phyloP scores from a whole-genome alignment of 2,113 vertebrate genomes.

The Apodemus sylvaticus region DNA sequence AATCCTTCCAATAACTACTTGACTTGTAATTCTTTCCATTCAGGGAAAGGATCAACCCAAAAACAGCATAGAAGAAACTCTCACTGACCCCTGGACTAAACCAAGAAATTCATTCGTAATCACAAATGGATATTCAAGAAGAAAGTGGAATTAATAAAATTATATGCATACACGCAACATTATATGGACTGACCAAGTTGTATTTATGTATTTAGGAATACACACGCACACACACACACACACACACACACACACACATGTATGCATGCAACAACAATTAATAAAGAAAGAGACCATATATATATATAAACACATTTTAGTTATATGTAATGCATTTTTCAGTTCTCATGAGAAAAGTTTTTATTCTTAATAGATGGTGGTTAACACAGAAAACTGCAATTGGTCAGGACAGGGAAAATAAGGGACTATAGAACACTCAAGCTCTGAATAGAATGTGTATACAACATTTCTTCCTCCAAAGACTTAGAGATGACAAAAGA shows the following conservation, averaged over 20 bases:
- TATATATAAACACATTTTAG: background rate
- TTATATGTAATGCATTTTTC: no score
- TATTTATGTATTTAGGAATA: no score
- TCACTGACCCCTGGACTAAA: background rate
- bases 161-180: background rate
- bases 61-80: background rate
- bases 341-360: background rate
- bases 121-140: background rate
- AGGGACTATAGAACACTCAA: background rate
- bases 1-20: background rate
- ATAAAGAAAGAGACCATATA: background rate
- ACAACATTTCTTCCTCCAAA: background rate
- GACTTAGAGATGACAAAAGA: background rate
- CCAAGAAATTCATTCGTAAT: background rate
- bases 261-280: background rate
- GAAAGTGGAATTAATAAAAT: background rate
- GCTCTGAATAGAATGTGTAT: background rate
- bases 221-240: background rate
- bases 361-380: background rate
- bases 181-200: background rate
- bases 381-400: background rate
- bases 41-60: background rate
- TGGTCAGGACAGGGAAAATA: background rate
- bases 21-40: background rate
- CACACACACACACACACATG: background rate